phyloP scores from a whole-genome alignment of 2,797 vertebrate genomes.

The Pseudochromis fuscus region DNA sequence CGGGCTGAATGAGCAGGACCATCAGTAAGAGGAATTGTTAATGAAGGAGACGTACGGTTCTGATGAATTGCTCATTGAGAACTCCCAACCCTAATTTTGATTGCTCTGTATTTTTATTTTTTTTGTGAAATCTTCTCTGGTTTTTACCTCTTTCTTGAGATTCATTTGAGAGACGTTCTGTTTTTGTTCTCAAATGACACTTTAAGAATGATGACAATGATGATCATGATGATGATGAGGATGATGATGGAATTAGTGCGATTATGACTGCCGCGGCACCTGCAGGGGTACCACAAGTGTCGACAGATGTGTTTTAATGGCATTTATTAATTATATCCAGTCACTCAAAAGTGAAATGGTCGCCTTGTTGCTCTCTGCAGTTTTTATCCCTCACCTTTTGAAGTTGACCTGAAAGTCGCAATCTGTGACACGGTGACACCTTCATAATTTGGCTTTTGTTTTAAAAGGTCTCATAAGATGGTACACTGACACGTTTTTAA shows the following conservation, averaged over 20 bases:
- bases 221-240: constrained; percentile 59
- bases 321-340: constrained; percentile 66
- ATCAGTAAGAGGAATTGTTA: too few species aligned
- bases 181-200: constrained; percentile 21
- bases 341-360: constrained; percentile 39
- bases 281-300: constrained; percentile 52
- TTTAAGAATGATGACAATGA: constrained; percentile 49
- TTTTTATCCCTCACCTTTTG: constrained; percentile 4
- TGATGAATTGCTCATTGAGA: too few species aligned
- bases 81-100: too few species aligned
- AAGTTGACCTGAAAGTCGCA: constrained; percentile 13
- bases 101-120: too few species aligned
- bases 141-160: neutral
- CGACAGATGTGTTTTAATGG: constrained; percentile 72
- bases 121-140: neutral
- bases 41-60: too few species aligned
- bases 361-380: constrained; percentile 32
- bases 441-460: constrained; percentile 15
- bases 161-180: neutral
- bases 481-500: constrained; percentile 13
- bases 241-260: constrained; percentile 57
- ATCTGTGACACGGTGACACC: constrained; percentile 13
- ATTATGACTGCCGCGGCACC: constrained; percentile 62
- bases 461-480: constrained; percentile 6
- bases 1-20: too few species aligned